Percentiles rank a stretch among this genome's conserved stretches.
Conservation (phyloP, 2,113 vertebrate species). For the Holacanthus passer region DNA sequence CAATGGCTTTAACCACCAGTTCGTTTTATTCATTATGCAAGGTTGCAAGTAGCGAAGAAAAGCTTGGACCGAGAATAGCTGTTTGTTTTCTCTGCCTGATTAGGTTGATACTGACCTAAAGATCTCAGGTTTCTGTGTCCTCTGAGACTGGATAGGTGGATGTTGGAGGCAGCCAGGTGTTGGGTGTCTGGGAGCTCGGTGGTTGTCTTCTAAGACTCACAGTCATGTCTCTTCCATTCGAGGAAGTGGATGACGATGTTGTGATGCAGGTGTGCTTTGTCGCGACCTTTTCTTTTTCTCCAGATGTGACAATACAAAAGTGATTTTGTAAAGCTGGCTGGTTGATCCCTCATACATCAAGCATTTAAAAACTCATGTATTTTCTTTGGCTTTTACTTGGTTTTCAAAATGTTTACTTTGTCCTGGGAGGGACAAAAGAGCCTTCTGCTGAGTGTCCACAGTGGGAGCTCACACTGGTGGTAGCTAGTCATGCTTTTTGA, state of each 20-base stretch:
- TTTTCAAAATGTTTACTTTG: neutral
- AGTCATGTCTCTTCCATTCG: neutral
- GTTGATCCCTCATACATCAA: neutral
- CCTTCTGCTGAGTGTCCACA: neutral
- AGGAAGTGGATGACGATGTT: neutral
- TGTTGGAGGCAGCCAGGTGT: neutral
- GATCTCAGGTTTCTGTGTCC: conserved; percentile 14
- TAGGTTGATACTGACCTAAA: conserved; percentile 13
- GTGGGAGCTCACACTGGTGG: neutral
- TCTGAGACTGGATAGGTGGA: neutral
- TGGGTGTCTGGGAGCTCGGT: conserved; percentile 7
- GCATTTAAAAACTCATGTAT: neutral
- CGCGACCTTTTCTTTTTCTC: too few relatives aligned
- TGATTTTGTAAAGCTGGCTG: neutral
- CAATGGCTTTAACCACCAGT: neutral
- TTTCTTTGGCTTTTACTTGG: neutral
- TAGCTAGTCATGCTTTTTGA: neutral
- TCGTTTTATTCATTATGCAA: neutral
- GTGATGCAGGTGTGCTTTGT: too few relatives aligned
- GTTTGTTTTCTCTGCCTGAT: conserved; percentile 3
- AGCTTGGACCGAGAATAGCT: neutral
- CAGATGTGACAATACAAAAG: too few relatives aligned
- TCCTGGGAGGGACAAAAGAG: neutral
- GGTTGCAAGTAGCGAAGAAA: neutral
- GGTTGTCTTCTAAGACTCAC: neutral